Percentiles rank a stretch among this genome's conserved stretches.
Conservation (phyloP, 2,113 vertebrate species). For the Sceloporus undulatus region DNA sequence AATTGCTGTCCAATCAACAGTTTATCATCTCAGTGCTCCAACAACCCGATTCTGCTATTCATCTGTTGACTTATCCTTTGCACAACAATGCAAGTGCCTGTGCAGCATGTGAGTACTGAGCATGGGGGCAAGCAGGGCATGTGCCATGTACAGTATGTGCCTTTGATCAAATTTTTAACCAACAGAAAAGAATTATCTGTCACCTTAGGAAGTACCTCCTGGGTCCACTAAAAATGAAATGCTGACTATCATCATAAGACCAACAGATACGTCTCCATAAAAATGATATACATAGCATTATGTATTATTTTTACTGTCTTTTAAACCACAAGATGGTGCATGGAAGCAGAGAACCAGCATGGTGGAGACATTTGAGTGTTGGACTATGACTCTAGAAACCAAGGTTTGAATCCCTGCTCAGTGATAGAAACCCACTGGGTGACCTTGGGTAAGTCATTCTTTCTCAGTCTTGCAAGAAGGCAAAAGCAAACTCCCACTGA, state of each 20-base stretch:
- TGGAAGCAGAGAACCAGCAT: neutral
- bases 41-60: neutral
- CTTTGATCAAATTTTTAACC: neutral
- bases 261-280: neutral
- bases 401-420: no score
- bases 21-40: neutral
- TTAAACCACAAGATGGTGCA: neutral
- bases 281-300: neutral
- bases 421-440: no score
- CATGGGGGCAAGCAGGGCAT: neutral
- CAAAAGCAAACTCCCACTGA: no score
- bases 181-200: neutral
- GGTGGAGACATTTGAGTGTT: no score
- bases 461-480: no score
- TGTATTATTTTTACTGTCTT: neutral
- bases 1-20: neutral
- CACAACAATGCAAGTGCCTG: neutral
- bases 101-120: neutral
- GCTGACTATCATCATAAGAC: neutral
- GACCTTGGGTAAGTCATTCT: no score
- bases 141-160: neutral
- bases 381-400: no score
- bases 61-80: neutral
- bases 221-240: neutral
- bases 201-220: neutral